Base-by-base conservation (phyloP, 2,797 vertebrate species). In the Brotogeris chrysoptera region DNA sequence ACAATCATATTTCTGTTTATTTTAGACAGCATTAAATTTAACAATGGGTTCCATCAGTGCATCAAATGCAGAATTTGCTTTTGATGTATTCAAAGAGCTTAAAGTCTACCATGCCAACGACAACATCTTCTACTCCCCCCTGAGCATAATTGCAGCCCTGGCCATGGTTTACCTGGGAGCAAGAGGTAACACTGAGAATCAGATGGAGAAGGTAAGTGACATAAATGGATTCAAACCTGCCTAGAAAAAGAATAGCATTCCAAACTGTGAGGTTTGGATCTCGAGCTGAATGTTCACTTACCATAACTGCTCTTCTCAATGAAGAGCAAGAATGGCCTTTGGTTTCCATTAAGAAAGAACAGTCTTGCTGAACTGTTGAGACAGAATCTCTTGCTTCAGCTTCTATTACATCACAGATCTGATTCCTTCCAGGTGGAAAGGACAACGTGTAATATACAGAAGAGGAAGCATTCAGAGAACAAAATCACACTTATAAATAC, bases 81-180 rank as follows among this genome's bases (percentile, higher is more conserved):
- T 97, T 64, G 96, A 97, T 69, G 61, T 98, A 16, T 97, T 97
- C 96, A 93, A 90, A 77, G 96, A 98, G 49, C 59, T 98, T 71
- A 96, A 96, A 59, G 57, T 63, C 87, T 81, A 63, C 30, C 95
- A 85, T 7, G 66, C 83, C n/a, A 89, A 32, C 0, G 96, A 95
- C 41, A 98, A 98, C 18, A 83, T 97, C 25, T 91, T 98, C 82
- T 97, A 95, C 25, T 98, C 97, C 12, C 97, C 97, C 16, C 27
- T 98, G 79, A 97, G 95, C 79, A 82, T 98, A 80, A 94, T 98
- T 81, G 69, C 96, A 25, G 96, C 98, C 32, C 73, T 98, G 88
- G 92, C 97, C 24, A 79, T 98, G 90, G 81, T 98, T n/a, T 97
- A 97, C 27, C 11, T 98, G 94, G 98, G 98, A 12, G 94, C 97